phyloP scores from a whole-genome alignment of 1,140 invertebrate genomes.

The Cotesia glomerata region DNA sequence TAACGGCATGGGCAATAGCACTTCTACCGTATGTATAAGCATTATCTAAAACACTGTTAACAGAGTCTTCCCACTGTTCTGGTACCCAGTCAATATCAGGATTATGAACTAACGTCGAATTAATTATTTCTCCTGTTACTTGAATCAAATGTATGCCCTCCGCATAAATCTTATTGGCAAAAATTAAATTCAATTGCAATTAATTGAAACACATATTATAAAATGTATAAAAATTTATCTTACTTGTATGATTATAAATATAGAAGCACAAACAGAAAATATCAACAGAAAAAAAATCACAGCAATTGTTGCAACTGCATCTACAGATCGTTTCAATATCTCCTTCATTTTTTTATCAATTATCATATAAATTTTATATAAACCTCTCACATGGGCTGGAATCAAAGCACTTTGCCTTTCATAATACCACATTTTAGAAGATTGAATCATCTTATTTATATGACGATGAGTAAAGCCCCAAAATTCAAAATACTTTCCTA shows the following conservation, averaged over 20 bases:
- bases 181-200: slow-evolving; percentile 4
- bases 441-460: slow-evolving; percentile 38
- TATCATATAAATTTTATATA: slow-evolving; percentile 64
- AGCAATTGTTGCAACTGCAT: slow-evolving; percentile 68
- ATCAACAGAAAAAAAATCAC: slow-evolving; percentile 67
- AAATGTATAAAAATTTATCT: slow-evolving; percentile 12
- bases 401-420: slow-evolving; percentile 65
- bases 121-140: slow-evolving; percentile 86
- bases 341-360: slow-evolving; percentile 61
- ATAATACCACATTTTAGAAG: slow-evolving; percentile 55
- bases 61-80: slow-evolving; percentile 75
- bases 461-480: slow-evolving; percentile 56
- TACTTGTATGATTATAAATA: slow-evolving; percentile 71
- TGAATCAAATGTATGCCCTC: slow-evolving; percentile 93
- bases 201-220: not conserved
- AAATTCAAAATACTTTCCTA: slow-evolving; percentile 63
- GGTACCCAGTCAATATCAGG: slow-evolving; percentile 75
- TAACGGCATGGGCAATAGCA: slow-evolving; percentile 81
- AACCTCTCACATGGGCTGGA: slow-evolving; percentile 68
- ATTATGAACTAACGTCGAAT: slow-evolving; percentile 87
- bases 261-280: slow-evolving; percentile 60
- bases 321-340: slow-evolving; percentile 64
- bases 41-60: slow-evolving; percentile 89
- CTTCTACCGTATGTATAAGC: slow-evolving; percentile 89
- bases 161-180: slow-evolving; percentile 80